Evolutionary conservation across 2,113 vertebrate genomes (phyloP), one percentile per base, ranked within the genome.

Genomic region (Vulpes lagopus): DNA sequence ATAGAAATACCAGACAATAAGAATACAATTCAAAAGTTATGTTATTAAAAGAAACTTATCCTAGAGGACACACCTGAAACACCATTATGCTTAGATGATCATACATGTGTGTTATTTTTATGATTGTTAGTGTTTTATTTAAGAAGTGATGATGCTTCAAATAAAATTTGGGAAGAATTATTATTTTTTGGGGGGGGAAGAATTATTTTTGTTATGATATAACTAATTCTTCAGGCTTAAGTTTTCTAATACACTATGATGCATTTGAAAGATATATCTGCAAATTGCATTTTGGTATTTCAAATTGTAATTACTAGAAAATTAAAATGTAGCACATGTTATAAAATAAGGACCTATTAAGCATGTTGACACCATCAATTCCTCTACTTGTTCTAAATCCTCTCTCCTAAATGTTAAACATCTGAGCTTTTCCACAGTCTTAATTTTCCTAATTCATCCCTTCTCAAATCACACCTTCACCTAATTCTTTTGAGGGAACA

Each of bases 1-100:
- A 49, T 11, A 97, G 19, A 96, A 96, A 76, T 57, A 74, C 43
- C 80, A 79, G 78, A 30, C 5, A 89, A 5, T 16, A 88, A 87
- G 12, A 62, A 96, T 80, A 3, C 0, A 81, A 85, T 89, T 90
- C 83, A 79, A 51, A 97, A 79, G 1, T 64, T 38, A 60, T 49
- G 9, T 60, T 94, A 32, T 67, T 87, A 67, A 94, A 71, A 92
- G 14, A 79, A 78, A 60, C 32, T 64, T 38, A 32, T 79, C 25
- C 1, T 19, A 82, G 23, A 30, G 14, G 7, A 64, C 12, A 53
- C 16, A 69, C 27, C 73, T 84, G 51, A 25, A 96, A 84, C 12
- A 51, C 80, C 62, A 76, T 71, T 65, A 67, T 81, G 43, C n/a
- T 71, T 91, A 88, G 14, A 51, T 3, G 30, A 67, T 49, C 11